Evolutionary conservation across 2,113 vertebrate genomes (phyloP).

Genomic region (Pseudorectes ferrugineus): DNA sequence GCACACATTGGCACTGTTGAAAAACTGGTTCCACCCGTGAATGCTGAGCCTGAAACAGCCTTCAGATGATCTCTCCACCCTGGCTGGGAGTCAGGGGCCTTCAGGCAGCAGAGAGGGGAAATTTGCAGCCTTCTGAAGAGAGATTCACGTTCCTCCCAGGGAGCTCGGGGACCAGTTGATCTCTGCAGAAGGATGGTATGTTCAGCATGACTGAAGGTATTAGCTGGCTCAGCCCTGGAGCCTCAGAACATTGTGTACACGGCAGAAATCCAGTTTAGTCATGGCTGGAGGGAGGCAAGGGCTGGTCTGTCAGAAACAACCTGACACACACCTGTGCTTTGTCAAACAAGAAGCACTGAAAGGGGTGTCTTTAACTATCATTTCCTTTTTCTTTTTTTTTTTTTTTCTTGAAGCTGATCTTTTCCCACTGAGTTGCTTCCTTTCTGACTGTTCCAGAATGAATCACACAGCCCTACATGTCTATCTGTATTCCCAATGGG

Average conservation of each 20-base stretch:
- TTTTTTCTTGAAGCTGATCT: neutral
- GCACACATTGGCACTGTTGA: neutral
- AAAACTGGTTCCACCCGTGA: neutral
- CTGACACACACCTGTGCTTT: constrained; percentile 16
- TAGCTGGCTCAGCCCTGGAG: constrained; percentile 21
- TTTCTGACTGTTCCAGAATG: neutral
- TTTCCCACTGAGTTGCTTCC: neutral
- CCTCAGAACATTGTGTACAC: constrained; percentile 10
- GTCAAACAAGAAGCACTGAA: neutral
- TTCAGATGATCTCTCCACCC: neutral
- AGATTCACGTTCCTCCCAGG: neutral
- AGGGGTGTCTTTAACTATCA: neutral
- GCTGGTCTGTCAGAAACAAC: neutral
- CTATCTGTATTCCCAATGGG: neutral
- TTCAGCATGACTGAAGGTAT: constrained; percentile 38
- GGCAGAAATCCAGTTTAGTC: constrained; percentile 8
- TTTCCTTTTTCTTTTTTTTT: neutral
- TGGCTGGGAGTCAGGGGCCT: neutral
- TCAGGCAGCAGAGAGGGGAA: neutral
- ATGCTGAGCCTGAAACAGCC: neutral
- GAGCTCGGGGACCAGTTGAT: neutral
- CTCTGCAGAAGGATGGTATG: constrained; percentile 8
- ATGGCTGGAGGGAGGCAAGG: neutral
- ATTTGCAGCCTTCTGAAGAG: neutral
- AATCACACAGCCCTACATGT: neutral